These are phyloP conservation scores for Lomographa bimaculata DNA, from an alignment of 2,888 invertebrate species.

Conservation along the genomic window DNA sequence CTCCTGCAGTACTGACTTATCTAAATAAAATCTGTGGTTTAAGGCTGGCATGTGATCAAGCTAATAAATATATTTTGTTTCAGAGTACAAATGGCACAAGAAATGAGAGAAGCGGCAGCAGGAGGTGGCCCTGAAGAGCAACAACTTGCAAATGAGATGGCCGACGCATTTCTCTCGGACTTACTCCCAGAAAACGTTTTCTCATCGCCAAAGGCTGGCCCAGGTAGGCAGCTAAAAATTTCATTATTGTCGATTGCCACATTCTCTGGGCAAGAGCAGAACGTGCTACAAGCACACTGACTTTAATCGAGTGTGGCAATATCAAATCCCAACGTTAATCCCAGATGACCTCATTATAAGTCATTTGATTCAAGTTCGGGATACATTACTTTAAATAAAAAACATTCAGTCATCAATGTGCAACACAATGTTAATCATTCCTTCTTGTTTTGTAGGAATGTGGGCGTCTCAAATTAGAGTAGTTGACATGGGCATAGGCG, in stretches of 20 bases:
- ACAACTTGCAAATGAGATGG: constrained; percentile 98
- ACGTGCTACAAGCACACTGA: constrained; percentile 57
- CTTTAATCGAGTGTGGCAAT: constrained; percentile 81
- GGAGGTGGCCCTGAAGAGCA: constrained; percentile 94
- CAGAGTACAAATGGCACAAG: constrained; percentile 98
- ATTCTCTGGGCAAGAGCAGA: constrained; percentile 82
- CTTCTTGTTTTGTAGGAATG: constrained; percentile 86
- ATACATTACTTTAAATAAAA: constrained; percentile 47
- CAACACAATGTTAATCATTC: too few relatives aligned
- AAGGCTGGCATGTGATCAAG: too few relatives aligned
- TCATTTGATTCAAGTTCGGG: constrained; percentile 79
- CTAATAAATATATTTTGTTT: not conserved
- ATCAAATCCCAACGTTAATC: constrained; percentile 77
- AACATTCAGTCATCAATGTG: not conserved
- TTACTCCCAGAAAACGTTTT: constrained; percentile 96
- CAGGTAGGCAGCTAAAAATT: constrained; percentile 55
- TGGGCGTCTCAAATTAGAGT: constrained; percentile 97
- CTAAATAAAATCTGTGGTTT: not conserved
- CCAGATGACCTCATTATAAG: constrained; percentile 67
- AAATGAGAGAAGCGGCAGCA: constrained; percentile 97
- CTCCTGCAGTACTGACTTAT: constrained; percentile 75
- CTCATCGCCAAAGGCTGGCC: constrained; percentile 97
- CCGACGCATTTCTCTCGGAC: constrained; percentile 97
- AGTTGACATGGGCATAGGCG: constrained; percentile 89
- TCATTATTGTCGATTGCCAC: constrained; percentile 47